A percentile compares a stretch with the other conserved stretches of the same genome.
phyloP scores from a whole-genome alignment of 2,888 invertebrate genomes.

The Ramazzottius varieornatus region DNA sequence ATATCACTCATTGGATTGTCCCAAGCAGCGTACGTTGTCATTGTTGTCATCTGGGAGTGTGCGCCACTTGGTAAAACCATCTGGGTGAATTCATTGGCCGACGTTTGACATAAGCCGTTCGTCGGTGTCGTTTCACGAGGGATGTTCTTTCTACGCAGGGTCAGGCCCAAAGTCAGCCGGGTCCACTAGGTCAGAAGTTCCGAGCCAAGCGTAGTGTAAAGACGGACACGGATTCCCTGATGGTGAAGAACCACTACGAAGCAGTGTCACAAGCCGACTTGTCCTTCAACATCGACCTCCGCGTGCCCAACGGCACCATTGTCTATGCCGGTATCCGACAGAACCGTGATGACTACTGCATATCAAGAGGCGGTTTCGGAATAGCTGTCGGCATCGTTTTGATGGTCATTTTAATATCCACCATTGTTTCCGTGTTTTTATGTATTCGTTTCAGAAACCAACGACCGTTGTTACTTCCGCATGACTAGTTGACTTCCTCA shows the following conservation, averaged over 20 bases:
- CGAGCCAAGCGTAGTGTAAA: neutral
- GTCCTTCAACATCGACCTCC: conserved; percentile 3
- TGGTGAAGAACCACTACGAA: neutral
- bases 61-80: too few relatives aligned
- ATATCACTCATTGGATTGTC: too few relatives aligned
- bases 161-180: too few relatives aligned
- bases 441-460: neutral
- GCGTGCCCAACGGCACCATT: neutral
- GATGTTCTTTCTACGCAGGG: too few relatives aligned
- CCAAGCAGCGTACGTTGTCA: too few relatives aligned
- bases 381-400: neutral
- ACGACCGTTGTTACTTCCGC: neutral
- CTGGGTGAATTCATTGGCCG: too few relatives aligned
- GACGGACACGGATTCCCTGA: neutral
- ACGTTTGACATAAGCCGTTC: too few relatives aligned
- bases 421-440: neutral
- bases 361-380: neutral
- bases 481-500: too few relatives aligned
- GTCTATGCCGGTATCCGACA: neutral
- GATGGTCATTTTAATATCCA: neutral
- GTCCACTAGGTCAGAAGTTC: neutral
- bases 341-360: neutral
- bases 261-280: neutral
- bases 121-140: too few relatives aligned
- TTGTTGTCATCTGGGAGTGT: too few relatives aligned